Evolutionary conservation across 2,888 invertebrate genomes (phyloP).

Genomic region (Ecdyonurus torrentis): DNA sequence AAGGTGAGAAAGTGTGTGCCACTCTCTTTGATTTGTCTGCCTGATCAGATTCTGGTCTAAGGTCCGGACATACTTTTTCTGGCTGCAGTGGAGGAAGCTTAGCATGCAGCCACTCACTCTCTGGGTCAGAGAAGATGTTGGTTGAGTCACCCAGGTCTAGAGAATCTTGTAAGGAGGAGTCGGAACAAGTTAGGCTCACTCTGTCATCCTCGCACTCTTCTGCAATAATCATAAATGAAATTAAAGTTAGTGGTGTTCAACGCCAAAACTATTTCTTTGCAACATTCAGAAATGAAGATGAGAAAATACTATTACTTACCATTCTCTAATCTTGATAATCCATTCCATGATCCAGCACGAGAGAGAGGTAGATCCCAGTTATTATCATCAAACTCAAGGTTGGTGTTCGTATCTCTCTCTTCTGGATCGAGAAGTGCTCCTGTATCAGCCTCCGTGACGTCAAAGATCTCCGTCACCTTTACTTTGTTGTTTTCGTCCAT

Average conservation of each 20-base stretch:
- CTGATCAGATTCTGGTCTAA: constrained; percentile 40
- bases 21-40: constrained; percentile 12
- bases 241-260: not conserved
- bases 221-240: no score
- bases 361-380: constrained; percentile 1
- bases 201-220: constrained; percentile 17
- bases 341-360: not conserved
- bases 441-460: constrained; percentile 61
- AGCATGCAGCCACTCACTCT: constrained; percentile 44
- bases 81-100: constrained; percentile 16
- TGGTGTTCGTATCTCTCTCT: constrained; percentile 41
- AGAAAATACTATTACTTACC: not conserved
- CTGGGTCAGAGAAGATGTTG: constrained; percentile 50
- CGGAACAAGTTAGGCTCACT: constrained; percentile 27
- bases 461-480: constrained; percentile 78
- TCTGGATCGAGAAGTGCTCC: constrained; percentile 41
- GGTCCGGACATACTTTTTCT: constrained; percentile 26
- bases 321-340: not conserved
- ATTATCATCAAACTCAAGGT: constrained; percentile 48
- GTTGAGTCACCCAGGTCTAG: constrained; percentile 31
- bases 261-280: not conserved
- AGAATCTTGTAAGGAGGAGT: constrained; percentile 35
- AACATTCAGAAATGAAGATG: not conserved
- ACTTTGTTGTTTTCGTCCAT: constrained; percentile 74
- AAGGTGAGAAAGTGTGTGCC: not conserved